Evolutionary conservation across 2,888 invertebrate species (phyloP), one percentile per base, ranked within the genome.

Genomic region (Archips crataeganus): DNA sequence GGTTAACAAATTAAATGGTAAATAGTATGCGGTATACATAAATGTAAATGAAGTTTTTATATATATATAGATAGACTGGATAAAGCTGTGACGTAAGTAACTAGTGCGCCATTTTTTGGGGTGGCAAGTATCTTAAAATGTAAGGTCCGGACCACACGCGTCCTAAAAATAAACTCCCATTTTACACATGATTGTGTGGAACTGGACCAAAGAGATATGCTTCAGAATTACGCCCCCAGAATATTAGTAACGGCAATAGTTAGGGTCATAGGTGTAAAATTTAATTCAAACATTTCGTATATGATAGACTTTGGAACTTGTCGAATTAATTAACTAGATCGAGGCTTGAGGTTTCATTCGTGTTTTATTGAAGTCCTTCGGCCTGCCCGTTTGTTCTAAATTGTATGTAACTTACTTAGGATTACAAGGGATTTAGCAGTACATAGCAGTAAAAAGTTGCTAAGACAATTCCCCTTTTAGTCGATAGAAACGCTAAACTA

Each of bases 61-160:
- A 85, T 83, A 83, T 45, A 45, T 45, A 45, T 45, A 11, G 10
- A 49, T 57, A 57, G 84, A 85, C 85, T 85, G 84, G 84, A 80
- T 78, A 78, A 78, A 76, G 85, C 85, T 85, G 85, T 78, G 79
- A 76, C 82, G 81, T 82, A 76, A 66, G 34, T 51, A 74, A 74
- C 49, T 67, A 64, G 65, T 59, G 66, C 59, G 59, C 65, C 64
- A 65, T 39, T 54, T 70, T 54, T 70, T 73, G 63, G 66, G 65
- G 11, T 60, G 68, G 32, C 32, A 57, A 54, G n/a, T 51, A n/a
- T 51, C 6, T 54, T 54, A 54, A 32, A 57, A 10, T 11, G 1
- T 57, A 54, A 54, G 54, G 54, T 32, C 32, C 57, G 32, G 57
- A 11, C 57, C 10, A 57, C 32, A 57, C 23, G 57, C 57, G 32